Conservation (phyloP, 2,113 vertebrate species). For the Hemichromis elongatus region DNA sequence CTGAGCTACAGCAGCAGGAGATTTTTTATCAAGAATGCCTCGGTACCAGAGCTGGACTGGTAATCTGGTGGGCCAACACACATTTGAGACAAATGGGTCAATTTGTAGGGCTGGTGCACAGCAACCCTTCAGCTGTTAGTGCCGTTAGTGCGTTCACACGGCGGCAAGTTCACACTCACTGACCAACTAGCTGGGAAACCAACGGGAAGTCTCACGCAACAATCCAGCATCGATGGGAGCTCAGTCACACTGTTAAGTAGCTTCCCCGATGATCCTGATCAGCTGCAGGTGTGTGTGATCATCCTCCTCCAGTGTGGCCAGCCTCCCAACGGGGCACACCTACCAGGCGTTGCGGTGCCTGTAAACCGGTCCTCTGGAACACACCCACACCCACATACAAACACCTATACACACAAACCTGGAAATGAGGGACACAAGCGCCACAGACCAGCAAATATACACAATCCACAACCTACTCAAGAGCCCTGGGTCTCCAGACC, state of each 20-base stretch:
- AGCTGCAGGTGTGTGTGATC: too few species aligned
- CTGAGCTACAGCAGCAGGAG: background rate
- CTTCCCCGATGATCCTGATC: too few species aligned
- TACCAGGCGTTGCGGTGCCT: too few species aligned
- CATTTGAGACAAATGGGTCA: background rate
- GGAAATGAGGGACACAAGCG: background rate
- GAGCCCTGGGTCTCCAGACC: background rate
- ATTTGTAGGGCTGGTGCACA: background rate
- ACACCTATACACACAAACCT: background rate
- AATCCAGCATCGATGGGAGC: too few species aligned
- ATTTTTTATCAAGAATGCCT: background rate
- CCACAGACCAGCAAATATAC: background rate
- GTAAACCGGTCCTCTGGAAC: background rate
- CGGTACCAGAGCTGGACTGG: rapidly evolving
- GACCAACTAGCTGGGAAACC: too few species aligned
- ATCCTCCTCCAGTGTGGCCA: too few species aligned
- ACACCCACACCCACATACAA: background rate
- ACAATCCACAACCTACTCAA: background rate
- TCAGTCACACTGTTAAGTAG: too few species aligned
- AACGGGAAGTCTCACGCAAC: too few species aligned
- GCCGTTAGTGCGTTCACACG: too few species aligned
- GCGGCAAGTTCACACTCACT: too few species aligned
- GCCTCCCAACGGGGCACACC: too few species aligned
- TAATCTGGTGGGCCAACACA: rapidly evolving
- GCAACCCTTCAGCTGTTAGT: background rate